Percentiles rank a stretch among this genome's conserved stretches.
Evolutionary conservation across 2,888 invertebrate species (phyloP).

Genomic region (Cerastis rubricosa): DNA sequence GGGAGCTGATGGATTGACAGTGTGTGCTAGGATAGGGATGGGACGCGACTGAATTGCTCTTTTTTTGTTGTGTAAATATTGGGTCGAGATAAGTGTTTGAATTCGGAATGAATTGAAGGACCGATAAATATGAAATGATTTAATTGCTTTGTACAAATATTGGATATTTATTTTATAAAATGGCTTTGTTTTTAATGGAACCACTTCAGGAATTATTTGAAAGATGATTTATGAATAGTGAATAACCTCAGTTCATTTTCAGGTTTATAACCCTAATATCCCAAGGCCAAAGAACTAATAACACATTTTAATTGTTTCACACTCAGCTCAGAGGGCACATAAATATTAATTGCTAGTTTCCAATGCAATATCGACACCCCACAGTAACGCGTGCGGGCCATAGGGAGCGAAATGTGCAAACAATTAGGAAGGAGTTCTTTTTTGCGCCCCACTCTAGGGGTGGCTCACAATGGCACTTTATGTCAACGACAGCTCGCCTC

Average conservation of each 20-base stretch:
- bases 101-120: conserved; percentile 5
- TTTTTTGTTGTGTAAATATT: conserved; percentile 43
- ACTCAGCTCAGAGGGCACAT: conserved; percentile 41
- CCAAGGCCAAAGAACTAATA: conserved; percentile 19
- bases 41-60: conserved; percentile 43
- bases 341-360: conserved; percentile 60
- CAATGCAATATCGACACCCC: conserved; percentile 62
- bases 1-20: conserved; percentile 70
- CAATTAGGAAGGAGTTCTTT: conserved; percentile 87
- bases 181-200: not conserved
- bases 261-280: not conserved
- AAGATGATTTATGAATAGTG: not conserved
- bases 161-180: not conserved
- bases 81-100: conserved; percentile 11
- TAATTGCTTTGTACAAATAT: conserved; percentile 7
- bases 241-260: not conserved
- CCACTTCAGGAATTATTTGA: not conserved
- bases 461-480: conserved; percentile 84
- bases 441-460: conserved; percentile 79
- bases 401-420: conserved; percentile 88
- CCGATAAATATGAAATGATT: not conserved
- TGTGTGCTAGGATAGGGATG: conserved; percentile 67
- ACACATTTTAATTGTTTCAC: conserved; percentile 29
- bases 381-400: conserved; percentile 73
- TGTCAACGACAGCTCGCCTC: conserved; percentile 83